A percentile compares a stretch with the other conserved stretches of the same genome.
phyloP scores from a whole-genome alignment of 1,140 invertebrate genomes.

The Heliconius congener region DNA sequence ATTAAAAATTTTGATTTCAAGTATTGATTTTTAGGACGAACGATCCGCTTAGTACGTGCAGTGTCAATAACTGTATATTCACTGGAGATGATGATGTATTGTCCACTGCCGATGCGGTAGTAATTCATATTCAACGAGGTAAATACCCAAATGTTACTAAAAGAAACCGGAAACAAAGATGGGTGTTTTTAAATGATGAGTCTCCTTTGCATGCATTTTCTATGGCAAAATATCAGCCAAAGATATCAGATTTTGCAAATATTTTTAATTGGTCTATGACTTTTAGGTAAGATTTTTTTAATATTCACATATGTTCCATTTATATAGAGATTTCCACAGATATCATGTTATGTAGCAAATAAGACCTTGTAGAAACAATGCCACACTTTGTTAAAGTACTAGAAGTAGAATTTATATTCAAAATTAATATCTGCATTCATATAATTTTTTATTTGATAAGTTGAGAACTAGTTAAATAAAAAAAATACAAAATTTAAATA shows the following conservation, averaged over 20 bases:
- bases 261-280: conserved; percentile 91
- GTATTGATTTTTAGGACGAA: conserved; percentile 41
- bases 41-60: conserved; percentile 53
- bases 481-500: too few species aligned
- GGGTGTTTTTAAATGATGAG: conserved; percentile 68
- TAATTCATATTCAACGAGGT: conserved; percentile 61
- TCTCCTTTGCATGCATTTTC: conserved; percentile 57
- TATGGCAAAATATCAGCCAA: conserved; percentile 40
- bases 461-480: too few species aligned
- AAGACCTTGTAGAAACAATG: too few species aligned
- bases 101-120: conserved; percentile 56
- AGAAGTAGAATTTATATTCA: too few species aligned
- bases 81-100: conserved; percentile 50
- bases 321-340: too few species aligned
- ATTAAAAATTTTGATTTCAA: too few species aligned
- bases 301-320: too few species aligned
- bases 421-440: neutral
- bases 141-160: conserved; percentile 43
- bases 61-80: conserved; percentile 65
- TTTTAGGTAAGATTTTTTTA: conserved; percentile 78
- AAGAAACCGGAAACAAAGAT: conserved; percentile 54
- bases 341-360: too few species aligned
- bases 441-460: neutral
- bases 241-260: conserved; percentile 74
- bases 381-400: too few species aligned